Conservation (phyloP, 2,113 vertebrate species). For the Pterocles orientalis region DNA sequence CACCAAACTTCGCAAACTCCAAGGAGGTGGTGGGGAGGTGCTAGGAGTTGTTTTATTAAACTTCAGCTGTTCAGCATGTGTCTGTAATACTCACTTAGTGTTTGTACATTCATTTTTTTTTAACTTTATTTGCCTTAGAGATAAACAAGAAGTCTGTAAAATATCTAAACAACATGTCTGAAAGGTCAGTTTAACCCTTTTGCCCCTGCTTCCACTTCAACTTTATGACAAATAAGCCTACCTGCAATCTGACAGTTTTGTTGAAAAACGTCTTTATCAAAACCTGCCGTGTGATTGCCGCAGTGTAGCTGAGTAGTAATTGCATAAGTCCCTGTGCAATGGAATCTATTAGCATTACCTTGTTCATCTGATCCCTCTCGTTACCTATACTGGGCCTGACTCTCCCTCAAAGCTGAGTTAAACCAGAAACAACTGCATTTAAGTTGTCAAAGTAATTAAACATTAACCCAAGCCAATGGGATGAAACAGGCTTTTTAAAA, state of each 20-base stretch:
- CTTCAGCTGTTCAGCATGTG: neutral
- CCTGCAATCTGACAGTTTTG: neutral
- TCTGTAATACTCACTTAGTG: neutral
- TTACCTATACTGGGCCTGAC: neutral
- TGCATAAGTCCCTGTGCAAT: neutral
- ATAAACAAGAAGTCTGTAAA: neutral
- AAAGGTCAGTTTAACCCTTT: neutral
- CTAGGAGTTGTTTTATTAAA: neutral
- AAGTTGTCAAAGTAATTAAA: neutral
- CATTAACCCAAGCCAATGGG: neutral
- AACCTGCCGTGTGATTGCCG: neutral
- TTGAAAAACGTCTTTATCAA: neutral
- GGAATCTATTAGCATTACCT: neutral
- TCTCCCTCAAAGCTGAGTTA: neutral
- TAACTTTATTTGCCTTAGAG: neutral
- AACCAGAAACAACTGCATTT: neutral
- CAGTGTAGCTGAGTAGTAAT: neutral
- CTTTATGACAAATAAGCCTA: neutral
- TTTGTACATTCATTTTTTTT: neutral
- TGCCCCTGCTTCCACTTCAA: neutral
- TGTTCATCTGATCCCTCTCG: neutral
- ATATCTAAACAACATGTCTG: neutral
- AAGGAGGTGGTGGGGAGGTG: neutral
- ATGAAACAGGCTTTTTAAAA: accelerated
- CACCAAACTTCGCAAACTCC: neutral